Conservation (phyloP, 2,113 vertebrate genomes). For the Perca schrenkii region DNA sequence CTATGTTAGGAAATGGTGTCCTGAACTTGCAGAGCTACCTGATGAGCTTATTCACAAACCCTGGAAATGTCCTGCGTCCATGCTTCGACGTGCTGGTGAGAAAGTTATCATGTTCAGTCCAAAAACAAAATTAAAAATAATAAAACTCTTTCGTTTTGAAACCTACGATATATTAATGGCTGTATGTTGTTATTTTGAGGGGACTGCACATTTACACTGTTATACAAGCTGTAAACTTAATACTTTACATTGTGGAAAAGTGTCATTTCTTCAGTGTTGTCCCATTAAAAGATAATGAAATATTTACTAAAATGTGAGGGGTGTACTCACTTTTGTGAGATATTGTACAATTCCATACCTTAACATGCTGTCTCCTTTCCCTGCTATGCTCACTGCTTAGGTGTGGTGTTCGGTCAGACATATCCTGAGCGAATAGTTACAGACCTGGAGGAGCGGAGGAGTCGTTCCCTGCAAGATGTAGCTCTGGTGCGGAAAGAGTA, state of each 20-base stretch:
- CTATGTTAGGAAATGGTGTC: conserved; percentile 83
- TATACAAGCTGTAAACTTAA: no score
- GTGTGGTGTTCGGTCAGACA: conserved; percentile 74
- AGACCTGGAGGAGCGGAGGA: conserved; percentile 78
- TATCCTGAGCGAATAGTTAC: conserved; percentile 77
- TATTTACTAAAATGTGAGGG: no score
- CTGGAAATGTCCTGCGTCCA: conserved; percentile 79
- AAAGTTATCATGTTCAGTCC: neutral
- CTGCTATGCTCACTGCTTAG: conserved; percentile 40
- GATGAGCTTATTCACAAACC: conserved; percentile 84
- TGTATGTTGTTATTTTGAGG: no score
- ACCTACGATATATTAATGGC: neutral
- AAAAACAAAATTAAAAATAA: no score
- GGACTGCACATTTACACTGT: no score
- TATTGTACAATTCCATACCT: neutral
- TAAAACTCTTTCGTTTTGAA: neutral
- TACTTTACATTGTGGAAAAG: no score
- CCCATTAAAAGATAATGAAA: no score
- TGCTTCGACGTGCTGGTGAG: conserved; percentile 80
- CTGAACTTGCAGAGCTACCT: conserved; percentile 80
- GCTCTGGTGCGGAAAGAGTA: conserved; percentile 71
- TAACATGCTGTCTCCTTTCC: neutral
- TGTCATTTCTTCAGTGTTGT: no score
- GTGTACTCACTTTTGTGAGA: no score
- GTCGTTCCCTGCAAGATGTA: conserved; percentile 79